phyloP scores from a whole-genome alignment of 2,888 invertebrate species.

The Andrena fulva region DNA sequence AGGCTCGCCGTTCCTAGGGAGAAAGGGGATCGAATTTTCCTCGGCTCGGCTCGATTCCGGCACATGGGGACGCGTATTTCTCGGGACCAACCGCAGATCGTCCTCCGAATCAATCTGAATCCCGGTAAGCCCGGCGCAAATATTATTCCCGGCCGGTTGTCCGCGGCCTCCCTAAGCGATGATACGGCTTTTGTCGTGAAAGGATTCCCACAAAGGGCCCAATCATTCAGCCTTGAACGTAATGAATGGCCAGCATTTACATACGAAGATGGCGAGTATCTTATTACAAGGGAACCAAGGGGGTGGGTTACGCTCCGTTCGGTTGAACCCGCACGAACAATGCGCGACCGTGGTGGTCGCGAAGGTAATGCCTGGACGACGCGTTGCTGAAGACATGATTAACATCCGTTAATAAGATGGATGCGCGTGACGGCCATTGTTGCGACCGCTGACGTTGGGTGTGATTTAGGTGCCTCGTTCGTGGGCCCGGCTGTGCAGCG shows the following conservation, averaged over 20 bases:
- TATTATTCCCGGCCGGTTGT: slow-evolving; percentile 64
- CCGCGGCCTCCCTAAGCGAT: slow-evolving; percentile 71
- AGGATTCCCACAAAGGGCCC: slow-evolving; percentile 82
- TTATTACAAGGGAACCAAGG: slow-evolving; percentile 81
- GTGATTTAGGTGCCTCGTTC: slow-evolving; percentile 76
- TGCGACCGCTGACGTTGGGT: slow-evolving; percentile 75
- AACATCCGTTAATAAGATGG: slow-evolving; percentile 85
- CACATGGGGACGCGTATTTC: not conserved
- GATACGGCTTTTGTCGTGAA: slow-evolving; percentile 80
- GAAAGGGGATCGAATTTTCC: not conserved
- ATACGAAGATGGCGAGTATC: slow-evolving; percentile 85
- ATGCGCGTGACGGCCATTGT: slow-evolving; percentile 83
- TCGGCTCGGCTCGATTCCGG: not conserved
- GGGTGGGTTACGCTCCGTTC: slow-evolving; percentile 73
- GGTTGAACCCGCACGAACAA: slow-evolving; percentile 80
- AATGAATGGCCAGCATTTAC: slow-evolving; percentile 85
- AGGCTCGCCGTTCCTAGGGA: not conserved
- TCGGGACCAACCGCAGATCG: slow-evolving; percentile 32
- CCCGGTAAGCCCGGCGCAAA: slow-evolving; percentile 61
- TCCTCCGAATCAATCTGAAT: slow-evolving; percentile 43
- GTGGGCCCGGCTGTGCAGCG: slow-evolving; percentile 28
- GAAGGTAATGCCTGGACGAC: slow-evolving; percentile 81
- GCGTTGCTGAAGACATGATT: slow-evolving; percentile 84
- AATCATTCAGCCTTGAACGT: slow-evolving; percentile 83
- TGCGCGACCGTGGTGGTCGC: slow-evolving; percentile 83